Conservation (phyloP, 2,113 vertebrate species). For the Anseranas semipalmata region DNA sequence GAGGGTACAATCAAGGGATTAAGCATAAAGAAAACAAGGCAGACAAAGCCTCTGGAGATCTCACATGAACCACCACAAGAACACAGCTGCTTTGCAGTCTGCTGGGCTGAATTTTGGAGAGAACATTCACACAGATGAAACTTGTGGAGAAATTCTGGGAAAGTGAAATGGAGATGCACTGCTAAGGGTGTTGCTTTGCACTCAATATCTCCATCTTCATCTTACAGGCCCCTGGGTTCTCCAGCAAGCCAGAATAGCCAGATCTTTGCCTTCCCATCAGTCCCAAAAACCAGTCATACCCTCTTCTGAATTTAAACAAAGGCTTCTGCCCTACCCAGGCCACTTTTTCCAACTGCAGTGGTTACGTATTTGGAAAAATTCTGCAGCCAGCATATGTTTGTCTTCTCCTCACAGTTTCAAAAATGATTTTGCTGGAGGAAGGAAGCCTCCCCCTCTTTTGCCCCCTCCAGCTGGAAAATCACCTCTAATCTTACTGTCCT, state of each 20-base stretch:
- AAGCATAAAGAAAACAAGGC: not conserved
- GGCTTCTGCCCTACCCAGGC: not conserved
- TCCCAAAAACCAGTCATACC: not conserved
- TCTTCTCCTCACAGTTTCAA: not conserved
- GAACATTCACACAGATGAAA: not conserved
- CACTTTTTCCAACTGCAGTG: not conserved
- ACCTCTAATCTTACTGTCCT: slow-evolving; percentile 7
- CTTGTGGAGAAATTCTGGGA: not conserved
- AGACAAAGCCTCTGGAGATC: not conserved
- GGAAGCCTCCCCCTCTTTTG: slow-evolving; percentile 6
- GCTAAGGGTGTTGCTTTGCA: not conserved
- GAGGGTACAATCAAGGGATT: not conserved
- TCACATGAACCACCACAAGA: not conserved
- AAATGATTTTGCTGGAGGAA: slow-evolving; percentile 23
- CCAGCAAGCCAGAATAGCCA: not conserved
- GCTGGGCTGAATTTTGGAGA: not conserved
- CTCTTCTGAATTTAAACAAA: not conserved
- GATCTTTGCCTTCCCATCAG: not conserved
- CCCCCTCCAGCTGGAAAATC: slow-evolving; percentile 31
- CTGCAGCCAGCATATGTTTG: not conserved
- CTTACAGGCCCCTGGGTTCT: not conserved
- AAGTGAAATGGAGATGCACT: not conserved
- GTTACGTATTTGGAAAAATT: not conserved
- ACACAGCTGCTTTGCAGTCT: not conserved
- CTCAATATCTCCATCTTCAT: not conserved